Conservation (phyloP, 1,140 invertebrate species). For the Orius laevigatus region DNA sequence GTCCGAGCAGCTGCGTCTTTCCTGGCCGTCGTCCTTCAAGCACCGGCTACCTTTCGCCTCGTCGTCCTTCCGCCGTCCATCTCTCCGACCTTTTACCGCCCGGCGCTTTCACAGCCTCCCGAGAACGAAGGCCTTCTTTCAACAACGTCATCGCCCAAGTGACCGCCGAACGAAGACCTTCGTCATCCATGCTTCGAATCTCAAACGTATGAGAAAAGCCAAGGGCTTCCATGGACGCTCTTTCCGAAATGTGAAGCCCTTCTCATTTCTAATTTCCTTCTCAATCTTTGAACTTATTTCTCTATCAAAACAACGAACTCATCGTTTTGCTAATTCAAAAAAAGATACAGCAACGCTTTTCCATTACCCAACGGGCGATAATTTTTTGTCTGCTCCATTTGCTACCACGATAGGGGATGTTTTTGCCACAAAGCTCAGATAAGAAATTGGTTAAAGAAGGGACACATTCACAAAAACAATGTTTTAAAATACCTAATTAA, state of each 20-base stretch:
- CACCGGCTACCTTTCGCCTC: conserved; percentile 1
- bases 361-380: no score
- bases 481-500: no score
- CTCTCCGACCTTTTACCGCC: neutral
- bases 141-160: conserved; percentile 24
- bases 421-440: no score
- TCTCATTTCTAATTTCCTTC: neutral
- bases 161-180: conserved; percentile 21
- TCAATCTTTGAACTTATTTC: no score
- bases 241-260: conserved; percentile 8
- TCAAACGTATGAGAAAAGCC: conserved; percentile 19
- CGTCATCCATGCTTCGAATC: conserved; percentile 22
- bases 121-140: conserved; percentile 21
- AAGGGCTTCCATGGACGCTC: conserved; percentile 5
- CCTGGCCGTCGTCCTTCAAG: neutral
- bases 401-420: no score
- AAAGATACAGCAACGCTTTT: no score
- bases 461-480: no score
- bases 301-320: no score
- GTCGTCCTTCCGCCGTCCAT: neutral
- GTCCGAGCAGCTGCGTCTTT: conserved; percentile 3
- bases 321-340: no score
- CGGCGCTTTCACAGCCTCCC: conserved; percentile 10
- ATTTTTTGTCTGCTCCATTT: no score
- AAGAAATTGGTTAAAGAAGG: no score